Evolutionary conservation across 2,888 invertebrate genomes (phyloP), one percentile per base, ranked within the genome.

Genomic region (Temnothorax unifasciatus): DNA sequence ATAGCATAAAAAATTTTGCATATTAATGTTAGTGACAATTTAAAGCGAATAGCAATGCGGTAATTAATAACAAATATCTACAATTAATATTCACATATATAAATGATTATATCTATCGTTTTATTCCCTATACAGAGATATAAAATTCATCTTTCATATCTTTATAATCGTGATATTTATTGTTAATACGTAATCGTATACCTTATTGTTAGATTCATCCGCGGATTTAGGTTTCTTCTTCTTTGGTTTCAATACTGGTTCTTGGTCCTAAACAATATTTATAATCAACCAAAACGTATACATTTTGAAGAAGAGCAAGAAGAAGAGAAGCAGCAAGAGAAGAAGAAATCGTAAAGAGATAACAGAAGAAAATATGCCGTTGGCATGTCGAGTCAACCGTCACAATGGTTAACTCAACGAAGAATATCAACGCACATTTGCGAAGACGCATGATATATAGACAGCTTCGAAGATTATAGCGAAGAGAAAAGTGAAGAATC

Each of bases 241-340:
- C 44, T 73, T 75, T 52, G 79, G 66, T 82, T 86, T 83, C 83
- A 87, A 77, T 54, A 54, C 15, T 61, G 89, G 71, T 71, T 87
- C 85, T 66, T 82, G 83, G n/a, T 83, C 89, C 89, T 89, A 50
- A 34, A 87, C 59, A 88, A 87, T 79, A 84, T 88, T 82, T 85
- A 47, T 21, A 73, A 68, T 63, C 25, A 71, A 71, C 15, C 29
- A 71, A 59, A 59, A 8, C 50, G 3, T 76, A n/a, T 64, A 57
- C 54, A 44, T 75, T 41, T 83, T 11, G 13, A 73, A 76, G n/a
- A 81, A 73, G 9, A 69, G 25, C 21, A 79, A 71, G 66, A 86
- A 61, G 82, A 87, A 68, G 63, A 21, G 66, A 25, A 54, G 47
- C 13, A 73, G 9, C 73, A 44, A 69, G 54, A 86, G 25, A 83